Conservation (phyloP, 2,888 invertebrate genomes). For the Phoronis australis region DNA sequence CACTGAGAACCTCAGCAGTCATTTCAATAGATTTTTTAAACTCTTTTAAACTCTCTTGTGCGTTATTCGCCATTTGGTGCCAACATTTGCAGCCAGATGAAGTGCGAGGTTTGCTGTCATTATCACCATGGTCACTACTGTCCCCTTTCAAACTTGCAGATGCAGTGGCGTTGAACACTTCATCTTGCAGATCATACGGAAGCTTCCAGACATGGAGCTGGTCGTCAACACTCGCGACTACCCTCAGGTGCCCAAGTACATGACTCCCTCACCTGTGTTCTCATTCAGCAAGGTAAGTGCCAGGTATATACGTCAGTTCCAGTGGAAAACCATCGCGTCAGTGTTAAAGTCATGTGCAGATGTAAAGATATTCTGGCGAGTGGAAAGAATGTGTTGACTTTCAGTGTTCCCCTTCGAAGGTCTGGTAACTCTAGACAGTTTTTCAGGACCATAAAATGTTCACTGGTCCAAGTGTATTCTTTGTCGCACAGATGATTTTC, state of each 20-base stretch:
- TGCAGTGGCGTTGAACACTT: slow-evolving; percentile 90
- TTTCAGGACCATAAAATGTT: too few species aligned
- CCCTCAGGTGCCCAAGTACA: slow-evolving; percentile 72
- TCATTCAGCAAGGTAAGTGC: slow-evolving; percentile 85
- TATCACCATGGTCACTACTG: neutral
- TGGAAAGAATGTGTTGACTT: too few species aligned
- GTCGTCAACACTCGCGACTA: slow-evolving; percentile 87
- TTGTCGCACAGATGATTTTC: too few species aligned
- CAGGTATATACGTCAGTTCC: neutral
- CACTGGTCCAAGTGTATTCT: too few species aligned
- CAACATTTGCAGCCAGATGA: neutral
- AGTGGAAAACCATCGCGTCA: too few species aligned
- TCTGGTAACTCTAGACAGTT: too few species aligned
- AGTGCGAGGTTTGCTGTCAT: neutral
- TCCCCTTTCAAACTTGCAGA: slow-evolving; percentile 52
- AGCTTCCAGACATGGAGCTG: slow-evolving; percentile 77
- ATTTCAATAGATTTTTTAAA: too few species aligned
- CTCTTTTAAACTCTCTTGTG: neutral
- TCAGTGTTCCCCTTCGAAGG: too few species aligned
- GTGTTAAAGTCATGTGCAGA: too few species aligned
- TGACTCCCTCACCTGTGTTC: slow-evolving; percentile 70
- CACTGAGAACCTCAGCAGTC: too few species aligned
- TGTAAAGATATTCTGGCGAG: too few species aligned
- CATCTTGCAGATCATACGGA: slow-evolving; percentile 63
- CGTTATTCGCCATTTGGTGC: neutral